A percentile compares a stretch with the other conserved stretches of the same genome.
Evolutionary conservation across 2,113 vertebrate species (phyloP).

Genomic region (Rallus limicola): DNA sequence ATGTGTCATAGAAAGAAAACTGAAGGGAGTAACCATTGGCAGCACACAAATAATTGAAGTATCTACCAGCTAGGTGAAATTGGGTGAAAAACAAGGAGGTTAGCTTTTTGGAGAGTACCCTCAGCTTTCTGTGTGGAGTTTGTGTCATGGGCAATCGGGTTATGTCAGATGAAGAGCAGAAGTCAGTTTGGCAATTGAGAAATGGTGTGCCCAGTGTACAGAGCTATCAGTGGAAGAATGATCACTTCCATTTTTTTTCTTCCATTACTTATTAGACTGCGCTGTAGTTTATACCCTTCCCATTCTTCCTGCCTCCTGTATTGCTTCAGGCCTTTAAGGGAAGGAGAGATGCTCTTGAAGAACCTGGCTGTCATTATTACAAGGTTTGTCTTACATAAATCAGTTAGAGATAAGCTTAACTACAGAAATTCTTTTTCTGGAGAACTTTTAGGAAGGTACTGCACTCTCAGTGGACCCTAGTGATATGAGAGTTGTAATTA

Average conservation of each 20-base stretch:
- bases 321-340: background rate
- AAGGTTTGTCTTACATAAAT: background rate
- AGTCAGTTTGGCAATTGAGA: background rate
- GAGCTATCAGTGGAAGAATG: background rate
- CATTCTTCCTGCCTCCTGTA: background rate
- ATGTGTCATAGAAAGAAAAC: background rate
- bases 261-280: background rate
- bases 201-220: background rate
- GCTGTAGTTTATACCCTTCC: background rate
- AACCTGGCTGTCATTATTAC: background rate
- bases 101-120: background rate
- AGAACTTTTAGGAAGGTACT: background rate
- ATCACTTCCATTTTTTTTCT: background rate
- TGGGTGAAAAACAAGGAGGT: background rate
- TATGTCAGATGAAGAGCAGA: background rate
- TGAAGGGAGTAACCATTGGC: background rate
- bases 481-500: background rate
- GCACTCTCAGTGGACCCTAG: background rate
- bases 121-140: fast-evolving
- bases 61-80: background rate
- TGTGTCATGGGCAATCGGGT: background rate
- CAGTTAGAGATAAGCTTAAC: background rate
- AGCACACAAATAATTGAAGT: background rate
- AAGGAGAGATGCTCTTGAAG: background rate
- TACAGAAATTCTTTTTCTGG: background rate